Evolutionary conservation across 2,888 invertebrate species (phyloP), one percentile per base, ranked within the genome.

Genomic region (Athetis lepigone): DNA sequence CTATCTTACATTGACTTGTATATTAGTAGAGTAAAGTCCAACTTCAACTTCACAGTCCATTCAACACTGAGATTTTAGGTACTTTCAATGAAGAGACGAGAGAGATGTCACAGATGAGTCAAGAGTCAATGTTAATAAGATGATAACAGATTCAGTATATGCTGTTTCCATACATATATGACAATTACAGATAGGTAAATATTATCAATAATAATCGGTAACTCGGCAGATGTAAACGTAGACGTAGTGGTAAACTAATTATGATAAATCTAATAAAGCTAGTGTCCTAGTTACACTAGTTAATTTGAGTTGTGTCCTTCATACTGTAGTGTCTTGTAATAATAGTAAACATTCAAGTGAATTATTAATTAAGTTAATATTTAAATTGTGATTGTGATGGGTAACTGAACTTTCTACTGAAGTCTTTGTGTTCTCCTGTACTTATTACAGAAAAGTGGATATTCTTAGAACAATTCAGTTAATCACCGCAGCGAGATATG

Each of bases 201-300:
- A 37, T 49, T 68, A 61, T 52, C 66, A 70, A 61, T 46, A 23
- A 51, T 51, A 27, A 21, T 69, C 25, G 11, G 8, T 21, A 52
- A 33, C 52, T 66, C 57, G 36, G 59, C 19, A 58, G 68, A n/a
- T n/a, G n/a, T n/a, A n/a, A n/a, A n/a, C n/a, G n/a, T n/a, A n/a
- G n/a, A n/a, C n/a, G n/a, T n/a, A n/a, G n/a, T n/a, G n/a, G n/a
- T n/a, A n/a, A n/a, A n/a, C n/a, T n/a, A n/a, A n/a, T n/a, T n/a
- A n/a, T n/a, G n/a, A n/a, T n/a, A n/a, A n/a, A n/a, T n/a, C n/a
- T n/a, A n/a, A 1, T 39, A 50, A 5, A 46, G 37, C 57, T 58
- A 71, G 72, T 47, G 58, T 69, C n/a, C n/a, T n/a, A n/a, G n/a
- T n/a, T n/a, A n/a, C n/a, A n/a, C n/a, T 42, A 45, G 8, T 9